phyloP scores from a whole-genome alignment of 2,888 invertebrate species.

The Chymomyza amoena region DNA sequence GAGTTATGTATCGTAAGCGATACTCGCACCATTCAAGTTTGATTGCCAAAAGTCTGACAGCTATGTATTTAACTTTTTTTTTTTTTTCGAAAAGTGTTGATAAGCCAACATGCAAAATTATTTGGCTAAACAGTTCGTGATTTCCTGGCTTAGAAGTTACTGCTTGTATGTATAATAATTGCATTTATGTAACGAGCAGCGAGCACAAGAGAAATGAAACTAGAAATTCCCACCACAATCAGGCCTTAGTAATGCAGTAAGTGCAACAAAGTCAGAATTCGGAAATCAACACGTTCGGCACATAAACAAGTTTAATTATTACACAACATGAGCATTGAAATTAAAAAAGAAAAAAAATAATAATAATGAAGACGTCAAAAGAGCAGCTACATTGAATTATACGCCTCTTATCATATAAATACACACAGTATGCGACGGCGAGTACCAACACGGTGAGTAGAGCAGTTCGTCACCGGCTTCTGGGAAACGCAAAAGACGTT shows the following conservation, averaged over 20 bases:
- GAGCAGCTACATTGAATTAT: slow-evolving; percentile 48
- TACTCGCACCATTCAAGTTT: background rate
- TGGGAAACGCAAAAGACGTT: slow-evolving; percentile 32
- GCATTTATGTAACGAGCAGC: background rate
- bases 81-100: background rate
- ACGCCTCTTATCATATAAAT: slow-evolving; percentile 67
- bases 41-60: background rate
- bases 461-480: background rate
- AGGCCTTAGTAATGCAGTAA: slow-evolving; percentile 28
- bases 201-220: background rate
- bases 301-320: slow-evolving; percentile 71
- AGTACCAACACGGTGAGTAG: background rate
- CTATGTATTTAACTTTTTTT: background rate
- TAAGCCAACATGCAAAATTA: background rate
- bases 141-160: background rate
- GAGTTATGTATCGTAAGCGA: background rate
- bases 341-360: slow-evolving; percentile 51
- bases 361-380: slow-evolving; percentile 37
- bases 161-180: background rate
- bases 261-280: slow-evolving; percentile 66
- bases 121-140: background rate
- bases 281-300: slow-evolving; percentile 67
- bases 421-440: slow-evolving; percentile 37
- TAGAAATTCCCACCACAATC: background rate
- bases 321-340: slow-evolving; percentile 70